Evolutionary conservation across 1,140 invertebrate species (phyloP), one percentile per base, ranked within the genome.

Genomic region (Zaprionus kolodkinae): DNA sequence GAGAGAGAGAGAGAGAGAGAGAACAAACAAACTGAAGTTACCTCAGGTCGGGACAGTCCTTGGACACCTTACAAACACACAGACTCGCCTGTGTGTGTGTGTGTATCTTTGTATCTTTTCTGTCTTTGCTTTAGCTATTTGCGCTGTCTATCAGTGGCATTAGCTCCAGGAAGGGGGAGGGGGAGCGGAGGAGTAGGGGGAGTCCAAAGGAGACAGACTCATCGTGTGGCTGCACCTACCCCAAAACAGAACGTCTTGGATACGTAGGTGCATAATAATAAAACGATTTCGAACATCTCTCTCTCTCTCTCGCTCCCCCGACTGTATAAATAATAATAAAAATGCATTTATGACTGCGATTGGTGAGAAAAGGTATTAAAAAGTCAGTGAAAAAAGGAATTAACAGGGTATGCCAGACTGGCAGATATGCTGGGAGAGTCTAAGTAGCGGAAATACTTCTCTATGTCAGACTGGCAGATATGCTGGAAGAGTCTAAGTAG

Each of bases 331-430:
- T 85, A 85, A 81, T 78, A 85, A 74, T 76, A 82, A 85, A 84
- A 85, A 85, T 54, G 71, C 85, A 89, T 88, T 89, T 88, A 88
- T 89, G 84, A 88, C 84, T 87, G 45, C 68, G 78, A 84, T 77
- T 82, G 77, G 85, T 73, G 81, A 78, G 80, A 81, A 88, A 70
- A 54, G 62, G 55, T 72, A 83, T 83, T 72, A 79, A 83, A 70
- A 64, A 67, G 48, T 33, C 56, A 76, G 62, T 21, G 45, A 21
- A 21, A 30, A 30, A 6, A 17, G 0, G 45, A 50, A 25, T 21
- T 10, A 6, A 50, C 0, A 4, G 45, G 45, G 17, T 0, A 12
- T 50, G 45, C 45, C 10, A 25, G 11, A 50, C 45, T 25, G 7
- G 1, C 33, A 13, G 38, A 13, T 40, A 13, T 40, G 38, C 38